Evolutionary conservation across 1,140 invertebrate species (phyloP), one percentile per base, ranked within the genome.

Genomic region (Brachionus paranguensis): DNA sequence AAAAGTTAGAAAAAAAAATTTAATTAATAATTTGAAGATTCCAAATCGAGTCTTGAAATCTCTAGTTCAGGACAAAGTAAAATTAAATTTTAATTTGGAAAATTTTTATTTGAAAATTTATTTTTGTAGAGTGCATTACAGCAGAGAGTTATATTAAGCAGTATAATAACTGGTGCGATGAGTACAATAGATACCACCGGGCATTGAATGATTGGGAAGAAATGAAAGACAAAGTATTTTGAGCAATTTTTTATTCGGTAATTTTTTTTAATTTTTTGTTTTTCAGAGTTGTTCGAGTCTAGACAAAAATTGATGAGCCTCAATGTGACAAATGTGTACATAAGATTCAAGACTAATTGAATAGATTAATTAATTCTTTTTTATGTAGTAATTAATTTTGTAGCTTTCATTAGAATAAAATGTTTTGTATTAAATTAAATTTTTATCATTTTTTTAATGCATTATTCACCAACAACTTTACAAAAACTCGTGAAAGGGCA

Each of bases 81-180:
- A 78, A 12, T 64, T 65, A 37, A 37, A 6, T 37, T 37, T 37
- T 37, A 37, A 6, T 37, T 37, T 37, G 1, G 3, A 37, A 5
- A 5, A 1, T 37, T 14, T 83, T 37, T 45, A 27, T 64, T 83
- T 17, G 6, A 37, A 37, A 2, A 65, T 65, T 65, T 65, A 65
- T 24, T 29, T 45, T 33, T 33, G 7, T 14, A 68, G 60, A 68
- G 20, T 83, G 81, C 20, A 68, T 83, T 45, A 83, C 81, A 10
- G 81, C 60, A 47, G 60, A 68, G 27, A 70, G 24, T 68, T 83
- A 83, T 45, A 70, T 83, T 20, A 68, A 83, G 37, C 60, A 83
- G 68, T 83, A 83, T 55, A 83, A 83, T 45, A 68, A 83, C 64
- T 83, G 81, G 81, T 83, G 81, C 41, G 60, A 83, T 47, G 60